phyloP scores from a whole-genome alignment of 2,888 invertebrate genomes.

The Drosophila meridionalis region DNA sequence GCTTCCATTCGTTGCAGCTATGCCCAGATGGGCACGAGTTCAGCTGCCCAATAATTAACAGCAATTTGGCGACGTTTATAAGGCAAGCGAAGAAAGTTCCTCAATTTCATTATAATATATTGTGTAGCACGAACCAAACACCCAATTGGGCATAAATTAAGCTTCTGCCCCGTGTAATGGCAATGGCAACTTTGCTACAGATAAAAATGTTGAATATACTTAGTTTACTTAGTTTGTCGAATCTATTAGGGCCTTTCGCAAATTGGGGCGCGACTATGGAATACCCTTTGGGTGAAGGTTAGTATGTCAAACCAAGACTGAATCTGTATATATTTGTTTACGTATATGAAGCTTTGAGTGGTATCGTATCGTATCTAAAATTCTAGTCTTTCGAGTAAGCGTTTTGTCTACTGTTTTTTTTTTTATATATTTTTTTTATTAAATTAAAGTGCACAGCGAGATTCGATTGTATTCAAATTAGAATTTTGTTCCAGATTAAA shows the following conservation, averaged over 20 bases:
- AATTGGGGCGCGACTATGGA: too few species aligned
- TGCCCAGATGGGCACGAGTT: neutral
- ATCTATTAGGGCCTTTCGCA: neutral
- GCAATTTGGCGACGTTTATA: neutral
- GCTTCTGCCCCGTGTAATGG: neutral
- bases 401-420: too few species aligned
- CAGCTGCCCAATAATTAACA: neutral
- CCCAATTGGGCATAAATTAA: constrained; percentile 4
- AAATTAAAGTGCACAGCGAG: too few species aligned
- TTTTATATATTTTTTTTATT: too few species aligned
- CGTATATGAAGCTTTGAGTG: too few species aligned
- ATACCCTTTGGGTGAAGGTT: neutral
- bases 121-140: neutral
- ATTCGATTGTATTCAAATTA: too few species aligned
- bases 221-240: neutral
- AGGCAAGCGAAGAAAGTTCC: neutral
- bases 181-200: neutral
- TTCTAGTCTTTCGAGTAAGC: too few species aligned
- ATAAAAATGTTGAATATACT: constrained; percentile 1
- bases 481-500: too few species aligned
- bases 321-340: too few species aligned
- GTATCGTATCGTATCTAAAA: too few species aligned
- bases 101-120: neutral
- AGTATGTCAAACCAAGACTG: neutral
- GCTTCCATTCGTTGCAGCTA: constrained; percentile 7